Evolutionary conservation across 64 coral and sea anemone genomes (phyloP).

Genomic region (Stichodactyla mertensii): DNA sequence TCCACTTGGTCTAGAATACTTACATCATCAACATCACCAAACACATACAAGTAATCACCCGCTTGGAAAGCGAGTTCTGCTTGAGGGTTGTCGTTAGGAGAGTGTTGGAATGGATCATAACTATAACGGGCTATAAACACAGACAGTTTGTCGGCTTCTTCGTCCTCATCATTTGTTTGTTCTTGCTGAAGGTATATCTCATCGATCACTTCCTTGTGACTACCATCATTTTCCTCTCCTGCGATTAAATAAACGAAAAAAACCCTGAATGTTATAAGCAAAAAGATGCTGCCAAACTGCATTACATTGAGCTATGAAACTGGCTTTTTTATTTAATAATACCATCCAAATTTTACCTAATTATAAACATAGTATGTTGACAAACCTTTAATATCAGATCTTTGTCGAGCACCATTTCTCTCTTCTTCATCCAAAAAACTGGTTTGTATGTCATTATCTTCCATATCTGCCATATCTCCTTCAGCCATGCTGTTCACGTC

Average conservation of each 20-base stretch:
- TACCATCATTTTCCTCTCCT: not conserved
- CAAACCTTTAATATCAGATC: not conserved
- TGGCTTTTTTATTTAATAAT: no score
- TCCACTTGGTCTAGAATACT: not conserved
- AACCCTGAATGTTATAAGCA: not conserved
- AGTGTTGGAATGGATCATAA: constrained; percentile 91
- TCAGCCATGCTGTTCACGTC: constrained; percentile 54
- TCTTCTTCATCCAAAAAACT: not conserved
- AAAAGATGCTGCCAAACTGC: no score
- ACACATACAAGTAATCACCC: constrained; percentile 95
- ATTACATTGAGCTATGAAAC: no score
- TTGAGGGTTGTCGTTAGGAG: constrained; percentile 90
- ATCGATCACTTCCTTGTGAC: not conserved
- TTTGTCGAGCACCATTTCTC: not conserved
- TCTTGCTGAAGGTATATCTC: not conserved
- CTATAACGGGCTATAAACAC: constrained; percentile 92
- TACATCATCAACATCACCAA: constrained; percentile 97
- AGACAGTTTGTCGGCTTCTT: constrained; percentile 65
- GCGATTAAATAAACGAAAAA: not conserved
- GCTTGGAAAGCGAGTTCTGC: constrained; percentile 96
- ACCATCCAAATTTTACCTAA: no score
- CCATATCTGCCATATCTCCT: constrained; percentile 49
- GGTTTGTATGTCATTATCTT: not conserved
- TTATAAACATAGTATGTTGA: not conserved
- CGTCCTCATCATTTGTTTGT: constrained; percentile 6